phyloP scores from a whole-genome alignment of 1,140 invertebrate species.

The Oscheius sp. region DNA sequence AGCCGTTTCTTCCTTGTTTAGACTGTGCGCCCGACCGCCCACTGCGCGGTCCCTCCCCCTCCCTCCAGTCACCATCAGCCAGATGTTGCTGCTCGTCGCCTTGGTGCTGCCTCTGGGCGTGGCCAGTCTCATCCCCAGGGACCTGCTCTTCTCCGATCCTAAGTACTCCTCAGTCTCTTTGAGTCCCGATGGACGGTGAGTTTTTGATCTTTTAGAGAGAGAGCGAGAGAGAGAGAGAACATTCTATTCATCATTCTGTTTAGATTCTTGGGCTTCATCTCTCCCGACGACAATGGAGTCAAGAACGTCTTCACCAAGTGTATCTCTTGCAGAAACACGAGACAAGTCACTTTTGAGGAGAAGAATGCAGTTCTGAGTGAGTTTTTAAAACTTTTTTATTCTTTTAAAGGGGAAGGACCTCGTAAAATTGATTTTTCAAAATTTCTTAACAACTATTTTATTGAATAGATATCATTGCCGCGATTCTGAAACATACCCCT shows the following conservation, averaged over 20 bases:
- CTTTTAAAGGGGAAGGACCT: too few relatives aligned
- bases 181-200: constrained; percentile 32
- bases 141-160: constrained; percentile 37
- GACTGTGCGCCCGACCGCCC: neutral
- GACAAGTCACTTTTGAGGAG: constrained; percentile 35
- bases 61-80: neutral
- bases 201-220: too few relatives aligned
- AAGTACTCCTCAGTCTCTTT: constrained; percentile 31
- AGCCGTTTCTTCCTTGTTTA: neutral
- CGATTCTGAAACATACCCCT: too few relatives aligned
- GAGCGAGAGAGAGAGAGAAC: neutral
- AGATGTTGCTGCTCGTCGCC: neutral
- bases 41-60: neutral
- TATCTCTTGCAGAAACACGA: constrained; percentile 33
- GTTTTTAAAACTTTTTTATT: too few relatives aligned
- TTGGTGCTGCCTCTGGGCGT: neutral
- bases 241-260: neutral
- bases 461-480: too few relatives aligned
- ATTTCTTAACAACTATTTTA: too few relatives aligned
- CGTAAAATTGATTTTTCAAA: too few relatives aligned
- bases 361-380: constrained; percentile 14
- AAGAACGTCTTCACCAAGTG: constrained; percentile 40
- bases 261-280: constrained; percentile 33
- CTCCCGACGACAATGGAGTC: constrained; percentile 42
- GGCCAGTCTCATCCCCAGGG: constrained; percentile 37